phyloP scores from a whole-genome alignment of 2,797 vertebrate species.

The Argya squamiceps region DNA sequence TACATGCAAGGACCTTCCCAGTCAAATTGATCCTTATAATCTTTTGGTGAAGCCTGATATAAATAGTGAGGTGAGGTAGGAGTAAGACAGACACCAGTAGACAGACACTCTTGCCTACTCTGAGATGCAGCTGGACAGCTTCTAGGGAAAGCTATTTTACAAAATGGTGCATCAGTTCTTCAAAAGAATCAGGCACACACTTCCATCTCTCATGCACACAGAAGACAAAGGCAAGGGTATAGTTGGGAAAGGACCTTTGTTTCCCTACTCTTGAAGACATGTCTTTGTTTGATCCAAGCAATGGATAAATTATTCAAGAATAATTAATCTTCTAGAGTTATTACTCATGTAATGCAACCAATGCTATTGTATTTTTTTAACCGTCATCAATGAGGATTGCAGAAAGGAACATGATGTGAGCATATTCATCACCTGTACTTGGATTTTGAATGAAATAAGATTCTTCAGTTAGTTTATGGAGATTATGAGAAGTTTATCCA shows the following conservation, averaged over 20 bases:
- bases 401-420: neutral
- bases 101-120: neutral
- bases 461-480: neutral
- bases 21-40: neutral
- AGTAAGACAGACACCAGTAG: neutral
- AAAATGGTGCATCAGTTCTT: neutral
- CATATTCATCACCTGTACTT: fast-evolving
- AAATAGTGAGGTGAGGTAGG: neutral
- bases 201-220: neutral
- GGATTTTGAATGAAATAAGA: neutral
- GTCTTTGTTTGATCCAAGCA: neutral
- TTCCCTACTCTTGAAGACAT: neutral
- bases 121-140: neutral
- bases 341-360: neutral
- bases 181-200: neutral
- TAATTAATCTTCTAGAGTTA: neutral
- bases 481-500: neutral
- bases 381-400: fast-evolving
- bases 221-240: neutral
- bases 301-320: neutral
- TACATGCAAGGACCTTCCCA: neutral
- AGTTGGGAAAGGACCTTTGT: neutral
- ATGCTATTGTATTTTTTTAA: neutral
- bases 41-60: neutral
- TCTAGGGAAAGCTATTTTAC: neutral